Evolutionary conservation across 2,113 vertebrate species (phyloP), one percentile per base, ranked within the genome.

Genomic region (Melanerpes aurifrons): DNA sequence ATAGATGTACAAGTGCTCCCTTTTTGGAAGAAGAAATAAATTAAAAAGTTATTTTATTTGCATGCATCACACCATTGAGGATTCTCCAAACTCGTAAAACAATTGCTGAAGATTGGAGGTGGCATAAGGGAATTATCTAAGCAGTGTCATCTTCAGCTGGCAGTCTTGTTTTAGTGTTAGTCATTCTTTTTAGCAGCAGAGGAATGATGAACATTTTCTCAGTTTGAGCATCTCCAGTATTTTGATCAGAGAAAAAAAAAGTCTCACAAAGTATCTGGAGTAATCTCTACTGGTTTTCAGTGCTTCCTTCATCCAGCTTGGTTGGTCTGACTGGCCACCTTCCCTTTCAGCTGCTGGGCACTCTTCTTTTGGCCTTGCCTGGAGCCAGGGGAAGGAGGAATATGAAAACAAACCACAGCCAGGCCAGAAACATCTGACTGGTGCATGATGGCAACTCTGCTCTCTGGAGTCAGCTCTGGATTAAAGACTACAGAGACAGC

Each of bases 161-260:
- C 7, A 3, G 40, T 19, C 43, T 63, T 0, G 2, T 31, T 82
- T 88, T 77, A 56, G 12, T 58, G 15, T 15, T 87, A 22, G 8
- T 54, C 78, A 25, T 71, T 87, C 29, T 37, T 25, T 6, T 79
- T 56, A 88, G 45, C 58, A 77, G 10, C 3, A 74, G 43, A 20
- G 40, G 64, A 82, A 64, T 20, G 40, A 15, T 1, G 10, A 66
- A 45, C 16, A 8, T 68, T 59, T 81, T 76, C 13, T 45, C 22
- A 29, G 15, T 40, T 91, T 83, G 62, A 82, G 56, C 8, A 21
- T 40, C 40, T 18, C 28, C 25, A 58, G 40, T 43, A 37, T 64
- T 89, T 89, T 89, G 56, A 19, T 68, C 37, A 54, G 25, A 15
- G 29, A 86, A 87, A 80, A 76, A 40, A 40, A 26, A 80, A 95